Percentiles rank a stretch among this genome's conserved stretches.
Evolutionary conservation across 2,888 invertebrate genomes (phyloP).

Genomic region (Chorisops tibialis): DNA sequence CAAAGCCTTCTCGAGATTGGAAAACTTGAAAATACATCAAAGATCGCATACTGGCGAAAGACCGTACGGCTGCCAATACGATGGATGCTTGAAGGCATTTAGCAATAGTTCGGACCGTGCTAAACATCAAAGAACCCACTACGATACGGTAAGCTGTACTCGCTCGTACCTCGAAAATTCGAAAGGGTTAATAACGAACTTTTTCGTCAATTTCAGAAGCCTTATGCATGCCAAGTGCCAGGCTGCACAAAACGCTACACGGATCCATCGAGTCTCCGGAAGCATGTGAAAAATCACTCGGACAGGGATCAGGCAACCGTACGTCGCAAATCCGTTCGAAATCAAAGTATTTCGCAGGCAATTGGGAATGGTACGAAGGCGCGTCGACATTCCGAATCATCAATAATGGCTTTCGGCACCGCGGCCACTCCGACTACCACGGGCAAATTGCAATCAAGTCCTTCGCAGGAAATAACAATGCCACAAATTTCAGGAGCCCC

Average conservation of each 20-base stretch:
- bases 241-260: conserved; percentile 91
- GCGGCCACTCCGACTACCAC: conserved; percentile 28
- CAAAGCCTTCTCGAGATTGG: conserved; percentile 93
- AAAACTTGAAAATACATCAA: conserved; percentile 97
- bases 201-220: conserved; percentile 63
- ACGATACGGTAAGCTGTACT: conserved; percentile 91
- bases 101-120: conserved; percentile 98
- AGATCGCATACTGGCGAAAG: conserved; percentile 94
- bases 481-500: not conserved
- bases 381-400: conserved; percentile 48
- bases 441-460: not conserved
- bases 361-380: conserved; percentile 27
- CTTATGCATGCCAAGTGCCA: conserved; percentile 83
- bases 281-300: conserved; percentile 84
- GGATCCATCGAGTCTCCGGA: conserved; percentile 87
- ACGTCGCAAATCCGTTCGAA: conserved; percentile 33
- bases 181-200: not conserved
- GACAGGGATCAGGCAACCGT: conserved; percentile 39
- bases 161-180: not conserved
- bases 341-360: conserved; percentile 26
- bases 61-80: conserved; percentile 91
- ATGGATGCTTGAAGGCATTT: conserved; percentile 92
- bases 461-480: conserved; percentile 28
- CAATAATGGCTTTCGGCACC: conserved; percentile 34
- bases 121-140: conserved; percentile 97